Evolutionary conservation across 1,140 invertebrate species (phyloP).

Genomic region (Palaemon carinicauda): DNA sequence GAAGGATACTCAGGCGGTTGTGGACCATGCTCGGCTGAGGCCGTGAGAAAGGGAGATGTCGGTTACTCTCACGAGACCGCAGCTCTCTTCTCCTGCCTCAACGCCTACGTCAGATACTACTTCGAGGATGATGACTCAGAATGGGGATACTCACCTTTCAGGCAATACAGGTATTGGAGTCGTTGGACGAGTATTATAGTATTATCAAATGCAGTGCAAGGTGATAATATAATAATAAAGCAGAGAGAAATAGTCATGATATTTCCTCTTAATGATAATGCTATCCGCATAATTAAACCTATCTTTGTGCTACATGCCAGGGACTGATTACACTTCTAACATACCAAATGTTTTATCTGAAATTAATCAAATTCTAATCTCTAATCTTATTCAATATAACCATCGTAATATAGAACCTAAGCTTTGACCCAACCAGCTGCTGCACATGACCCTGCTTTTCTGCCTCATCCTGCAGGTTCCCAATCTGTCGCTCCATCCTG

Average conservation of each 20-base stretch:
- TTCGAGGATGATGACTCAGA: constrained; percentile 71
- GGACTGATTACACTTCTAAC: too few relatives aligned
- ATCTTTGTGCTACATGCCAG: too few relatives aligned
- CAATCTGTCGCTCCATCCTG: constrained; percentile 37
- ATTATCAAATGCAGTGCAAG: too few relatives aligned
- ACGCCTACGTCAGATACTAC: constrained; percentile 78
- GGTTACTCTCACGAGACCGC: constrained; percentile 77
- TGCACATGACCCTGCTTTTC: background rate
- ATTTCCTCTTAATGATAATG: too few relatives aligned
- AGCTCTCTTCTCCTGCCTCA: constrained; percentile 81
- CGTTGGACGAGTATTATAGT: too few relatives aligned
- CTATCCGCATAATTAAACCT: too few relatives aligned
- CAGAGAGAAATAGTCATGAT: too few relatives aligned
- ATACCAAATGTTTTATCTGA: too few relatives aligned
- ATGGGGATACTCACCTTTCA: constrained; percentile 70
- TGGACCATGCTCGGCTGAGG: constrained; percentile 74
- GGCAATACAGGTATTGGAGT: constrained; percentile 36
- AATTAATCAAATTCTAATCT: background rate
- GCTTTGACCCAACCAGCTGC: background rate
- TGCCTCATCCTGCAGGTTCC: constrained; percentile 6
- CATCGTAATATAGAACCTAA: background rate
- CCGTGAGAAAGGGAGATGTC: constrained; percentile 77
- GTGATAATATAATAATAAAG: too few relatives aligned
- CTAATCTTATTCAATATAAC: too few relatives aligned
- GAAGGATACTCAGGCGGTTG: constrained; percentile 64